These are phyloP conservation scores for Callyntrura sp. DNA, from an alignment of 2,888 invertebrate species.

Conservation along the genomic window DNA sequence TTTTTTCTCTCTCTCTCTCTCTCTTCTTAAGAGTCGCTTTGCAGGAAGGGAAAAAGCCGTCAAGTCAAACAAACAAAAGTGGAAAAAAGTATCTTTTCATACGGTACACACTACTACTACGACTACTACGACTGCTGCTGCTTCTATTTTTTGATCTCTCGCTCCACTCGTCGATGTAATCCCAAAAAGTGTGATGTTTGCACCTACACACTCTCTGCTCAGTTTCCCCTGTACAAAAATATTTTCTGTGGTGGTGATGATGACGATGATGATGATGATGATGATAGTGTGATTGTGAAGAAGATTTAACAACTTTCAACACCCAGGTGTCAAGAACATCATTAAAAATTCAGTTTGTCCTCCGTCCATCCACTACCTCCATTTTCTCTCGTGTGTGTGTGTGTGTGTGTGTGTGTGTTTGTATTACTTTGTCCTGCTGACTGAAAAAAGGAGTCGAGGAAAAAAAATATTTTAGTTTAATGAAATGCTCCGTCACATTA, in stretches of 20 bases:
- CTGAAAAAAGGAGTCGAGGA: too few species aligned
- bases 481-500: constrained; percentile 3
- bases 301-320: constrained; percentile 80
- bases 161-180: background rate
- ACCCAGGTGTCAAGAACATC: constrained; percentile 83
- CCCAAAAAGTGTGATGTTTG: background rate
- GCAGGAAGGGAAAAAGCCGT: constrained; percentile 29
- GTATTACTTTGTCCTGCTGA: constrained; percentile 16
- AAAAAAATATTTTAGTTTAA: constrained; percentile 12
- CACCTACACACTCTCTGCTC: background rate
- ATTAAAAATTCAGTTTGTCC: constrained; percentile 77
- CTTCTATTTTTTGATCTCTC: background rate
- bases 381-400: too few species aligned
- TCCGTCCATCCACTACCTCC: constrained; percentile 18
- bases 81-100: constrained; percentile 2
- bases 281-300: constrained; percentile 44
- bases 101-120: too few species aligned
- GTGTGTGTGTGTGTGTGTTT: too few species aligned
- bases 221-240: background rate
- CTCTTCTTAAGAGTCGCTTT: background rate
- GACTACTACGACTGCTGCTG: too few species aligned
- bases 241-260: background rate
- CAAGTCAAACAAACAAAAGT: constrained; percentile 44
- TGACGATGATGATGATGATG: background rate
- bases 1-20: too few species aligned